Percentiles rank a stretch among this genome's conserved stretches.
These are phyloP conservation scores for Sciurus carolinensis DNA, from an alignment of 2,797 vertebrate genomes.

Conservation along the genomic window DNA sequence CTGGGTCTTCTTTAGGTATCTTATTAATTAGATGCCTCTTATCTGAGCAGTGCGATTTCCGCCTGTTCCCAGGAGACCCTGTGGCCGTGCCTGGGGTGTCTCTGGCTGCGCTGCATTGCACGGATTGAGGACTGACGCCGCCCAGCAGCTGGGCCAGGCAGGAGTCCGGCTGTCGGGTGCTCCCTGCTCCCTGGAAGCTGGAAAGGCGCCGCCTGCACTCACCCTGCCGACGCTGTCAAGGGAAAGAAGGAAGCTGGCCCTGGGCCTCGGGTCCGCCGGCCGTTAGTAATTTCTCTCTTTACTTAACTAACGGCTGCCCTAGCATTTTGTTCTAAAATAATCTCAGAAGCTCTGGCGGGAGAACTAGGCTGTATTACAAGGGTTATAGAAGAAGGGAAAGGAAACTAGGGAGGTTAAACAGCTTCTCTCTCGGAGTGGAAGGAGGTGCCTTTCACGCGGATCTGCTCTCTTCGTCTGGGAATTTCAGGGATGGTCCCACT, in stretches of 20 bases:
- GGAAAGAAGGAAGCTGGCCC: not conserved
- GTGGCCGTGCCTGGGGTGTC: accelerated
- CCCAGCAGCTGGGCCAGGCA: not conserved
- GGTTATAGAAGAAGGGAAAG: not conserved
- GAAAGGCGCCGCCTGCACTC: not conserved
- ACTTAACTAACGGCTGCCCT: not conserved
- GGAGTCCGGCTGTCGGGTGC: accelerated
- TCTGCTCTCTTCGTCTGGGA: not conserved
- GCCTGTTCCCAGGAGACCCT: not conserved
- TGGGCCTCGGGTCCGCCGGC: not conserved
- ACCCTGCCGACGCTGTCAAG: not conserved
- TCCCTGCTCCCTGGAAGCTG: accelerated
- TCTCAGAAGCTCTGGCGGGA: not conserved
- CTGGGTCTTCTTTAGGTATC: constrained; percentile 17
- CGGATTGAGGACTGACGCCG: accelerated
- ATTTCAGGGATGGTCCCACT: not conserved
- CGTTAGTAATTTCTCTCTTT: not conserved
- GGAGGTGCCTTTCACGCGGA: accelerated
- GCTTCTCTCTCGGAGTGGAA: not conserved
- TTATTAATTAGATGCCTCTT: constrained; percentile 48
- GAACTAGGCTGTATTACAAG: not conserved
- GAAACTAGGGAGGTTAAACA: not conserved
- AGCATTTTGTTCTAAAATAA: not conserved
- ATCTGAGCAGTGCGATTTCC: not conserved
- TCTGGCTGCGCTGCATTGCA: not conserved